Conservation (phyloP, 2,113 vertebrate genomes). For the Jaculus jaculus region DNA sequence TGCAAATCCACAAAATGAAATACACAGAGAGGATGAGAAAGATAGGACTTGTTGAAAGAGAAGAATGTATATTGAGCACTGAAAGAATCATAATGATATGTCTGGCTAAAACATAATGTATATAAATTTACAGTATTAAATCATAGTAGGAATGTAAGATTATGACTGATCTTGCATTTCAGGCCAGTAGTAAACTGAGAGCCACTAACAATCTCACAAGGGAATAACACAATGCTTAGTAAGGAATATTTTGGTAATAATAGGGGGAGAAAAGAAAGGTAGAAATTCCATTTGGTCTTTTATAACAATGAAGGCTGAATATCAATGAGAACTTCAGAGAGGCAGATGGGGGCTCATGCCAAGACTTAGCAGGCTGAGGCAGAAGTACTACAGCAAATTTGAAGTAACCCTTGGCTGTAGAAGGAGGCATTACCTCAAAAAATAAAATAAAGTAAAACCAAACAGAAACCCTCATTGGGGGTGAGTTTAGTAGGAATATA, state of each 20-base stretch:
- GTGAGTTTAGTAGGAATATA: conserved; percentile 28
- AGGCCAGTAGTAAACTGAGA: background rate
- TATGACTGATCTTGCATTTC: background rate
- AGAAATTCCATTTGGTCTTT: background rate
- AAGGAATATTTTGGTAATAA: background rate
- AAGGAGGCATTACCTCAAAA: background rate
- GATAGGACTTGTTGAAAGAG: background rate
- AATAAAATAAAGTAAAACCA: background rate
- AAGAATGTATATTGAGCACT: background rate
- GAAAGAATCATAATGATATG: background rate
- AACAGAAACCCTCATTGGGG: background rate
- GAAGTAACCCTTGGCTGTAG: background rate
- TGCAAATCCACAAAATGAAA: conserved; percentile 21
- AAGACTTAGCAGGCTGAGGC: background rate
- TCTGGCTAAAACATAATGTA: background rate
- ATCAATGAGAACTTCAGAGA: background rate
- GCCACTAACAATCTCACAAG: background rate
- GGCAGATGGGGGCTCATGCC: background rate
- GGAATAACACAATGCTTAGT: background rate
- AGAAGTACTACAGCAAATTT: background rate
- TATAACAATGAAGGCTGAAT: background rate
- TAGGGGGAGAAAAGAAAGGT: background rate
- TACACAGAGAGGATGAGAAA: background rate
- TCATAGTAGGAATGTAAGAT: conserved; percentile 27
- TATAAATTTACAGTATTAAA: conserved; percentile 36